Conservation (phyloP, 2,113 vertebrate species). For the Paradoxurus hermaphroditus region DNA sequence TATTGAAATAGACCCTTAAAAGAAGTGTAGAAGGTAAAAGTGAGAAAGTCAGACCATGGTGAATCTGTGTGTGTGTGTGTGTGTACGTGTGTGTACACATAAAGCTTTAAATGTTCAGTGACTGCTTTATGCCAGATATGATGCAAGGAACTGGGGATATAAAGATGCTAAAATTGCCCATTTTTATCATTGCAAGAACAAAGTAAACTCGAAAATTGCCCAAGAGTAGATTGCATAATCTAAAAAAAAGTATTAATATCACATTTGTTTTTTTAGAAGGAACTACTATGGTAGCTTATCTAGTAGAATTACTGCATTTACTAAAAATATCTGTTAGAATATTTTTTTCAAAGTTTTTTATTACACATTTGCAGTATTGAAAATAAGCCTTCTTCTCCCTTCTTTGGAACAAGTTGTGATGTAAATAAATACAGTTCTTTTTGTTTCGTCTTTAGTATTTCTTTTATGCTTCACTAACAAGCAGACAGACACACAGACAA, state of each 20-base stretch:
- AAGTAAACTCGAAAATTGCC: slow-evolving; percentile 32
- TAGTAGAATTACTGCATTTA: neutral
- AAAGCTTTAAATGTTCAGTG: neutral
- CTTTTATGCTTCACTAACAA: slow-evolving; percentile 11
- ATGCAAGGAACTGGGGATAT: neutral
- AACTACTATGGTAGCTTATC: neutral
- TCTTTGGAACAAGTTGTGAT: neutral
- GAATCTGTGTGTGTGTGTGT: neutral
- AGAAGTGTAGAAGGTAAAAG: neutral
- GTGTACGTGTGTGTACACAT: neutral
- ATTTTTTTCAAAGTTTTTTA: neutral
- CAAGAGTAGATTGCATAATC: neutral
- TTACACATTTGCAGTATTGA: neutral
- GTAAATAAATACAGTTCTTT: neutral
- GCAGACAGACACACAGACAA: neutral
- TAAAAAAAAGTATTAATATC: neutral
- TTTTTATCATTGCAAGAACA: neutral
- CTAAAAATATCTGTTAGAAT: neutral
- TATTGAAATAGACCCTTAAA: neutral
- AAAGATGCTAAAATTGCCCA: neutral
- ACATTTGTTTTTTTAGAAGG: neutral
- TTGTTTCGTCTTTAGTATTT: neutral
- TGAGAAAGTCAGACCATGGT: neutral
- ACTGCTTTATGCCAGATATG: neutral
- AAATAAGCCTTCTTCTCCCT: neutral